Evolutionary conservation across 2,888 invertebrate species (phyloP).

Genomic region (Hermaeophaga mercurialis): DNA sequence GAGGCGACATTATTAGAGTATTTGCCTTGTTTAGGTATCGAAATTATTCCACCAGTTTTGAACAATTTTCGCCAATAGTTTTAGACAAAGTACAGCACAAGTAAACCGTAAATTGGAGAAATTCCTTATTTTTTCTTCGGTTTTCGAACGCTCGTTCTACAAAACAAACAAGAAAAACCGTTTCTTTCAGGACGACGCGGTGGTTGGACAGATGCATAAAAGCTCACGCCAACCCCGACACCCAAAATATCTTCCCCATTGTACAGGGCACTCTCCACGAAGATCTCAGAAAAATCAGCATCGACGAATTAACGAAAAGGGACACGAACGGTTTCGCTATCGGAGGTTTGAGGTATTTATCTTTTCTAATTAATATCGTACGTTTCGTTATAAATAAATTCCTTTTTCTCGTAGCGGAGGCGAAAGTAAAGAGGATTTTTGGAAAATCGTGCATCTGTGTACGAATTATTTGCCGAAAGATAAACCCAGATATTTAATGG

Average conservation of each 20-base stretch:
- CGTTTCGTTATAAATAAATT: neutral
- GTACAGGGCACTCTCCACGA: constrained; percentile 94
- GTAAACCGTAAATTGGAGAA: neutral
- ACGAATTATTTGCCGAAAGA: constrained; percentile 85
- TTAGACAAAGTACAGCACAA: too few relatives aligned
- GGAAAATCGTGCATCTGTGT: constrained; percentile 92
- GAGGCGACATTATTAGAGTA: too few relatives aligned
- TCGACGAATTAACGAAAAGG: constrained; percentile 75
- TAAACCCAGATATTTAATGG: constrained; percentile 96
- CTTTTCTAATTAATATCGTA: constrained; percentile 28
- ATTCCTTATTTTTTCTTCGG: too few relatives aligned
- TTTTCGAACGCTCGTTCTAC: too few relatives aligned
- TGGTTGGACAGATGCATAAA: constrained; percentile 93
- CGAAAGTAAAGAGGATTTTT: constrained; percentile 93
- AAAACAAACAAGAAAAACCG: too few relatives aligned
- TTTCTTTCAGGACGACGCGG: constrained; percentile 74
- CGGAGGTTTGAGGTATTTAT: constrained; percentile 83
- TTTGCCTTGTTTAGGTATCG: too few relatives aligned
- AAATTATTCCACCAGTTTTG: too few relatives aligned
- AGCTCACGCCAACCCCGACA: constrained; percentile 77
- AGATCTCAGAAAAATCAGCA: constrained; percentile 80
- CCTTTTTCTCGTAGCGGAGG: constrained; percentile 77
- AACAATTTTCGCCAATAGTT: too few relatives aligned
- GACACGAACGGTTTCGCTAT: constrained; percentile 93
- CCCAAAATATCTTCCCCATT: constrained; percentile 96